Conservation (phyloP, 2,797 vertebrate genomes). For the Synaphobranchus kaupii region DNA sequence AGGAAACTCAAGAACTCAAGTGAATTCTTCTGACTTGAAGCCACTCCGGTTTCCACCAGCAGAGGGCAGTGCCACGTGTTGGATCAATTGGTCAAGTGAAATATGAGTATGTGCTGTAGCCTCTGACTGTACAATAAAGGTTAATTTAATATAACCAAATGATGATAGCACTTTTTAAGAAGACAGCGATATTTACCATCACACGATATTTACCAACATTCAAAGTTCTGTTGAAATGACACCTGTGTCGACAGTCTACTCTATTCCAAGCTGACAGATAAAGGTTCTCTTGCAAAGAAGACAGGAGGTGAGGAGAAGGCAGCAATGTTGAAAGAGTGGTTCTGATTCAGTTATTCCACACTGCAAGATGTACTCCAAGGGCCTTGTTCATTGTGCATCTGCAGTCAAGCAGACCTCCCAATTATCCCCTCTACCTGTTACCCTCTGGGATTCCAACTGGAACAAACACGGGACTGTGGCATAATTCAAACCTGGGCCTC, state of each 20-base stretch:
- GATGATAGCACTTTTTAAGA: background rate
- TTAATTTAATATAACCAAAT: background rate
- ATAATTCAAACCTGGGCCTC: background rate
- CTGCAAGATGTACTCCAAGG: background rate
- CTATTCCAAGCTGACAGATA: background rate
- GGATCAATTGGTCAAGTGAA: background rate
- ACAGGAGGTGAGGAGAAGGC: background rate
- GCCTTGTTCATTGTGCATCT: background rate
- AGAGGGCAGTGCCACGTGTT: slow-evolving; percentile 50
- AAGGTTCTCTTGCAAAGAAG: background rate
- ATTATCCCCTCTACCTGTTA: background rate
- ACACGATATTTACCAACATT: background rate
- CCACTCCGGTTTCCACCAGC: slow-evolving; percentile 37
- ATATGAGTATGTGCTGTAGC: background rate
- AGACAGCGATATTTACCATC: background rate
- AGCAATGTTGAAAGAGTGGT: background rate
- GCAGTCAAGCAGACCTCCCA: background rate
- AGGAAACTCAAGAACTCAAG: background rate
- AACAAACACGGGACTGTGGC: background rate
- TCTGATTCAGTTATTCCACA: slow-evolving; percentile 9
- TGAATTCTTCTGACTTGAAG: background rate
- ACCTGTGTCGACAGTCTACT: background rate
- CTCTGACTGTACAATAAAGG: background rate
- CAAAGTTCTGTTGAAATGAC: background rate
- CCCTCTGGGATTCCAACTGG: background rate